These are phyloP conservation scores for Acronicta psi DNA, from an alignment of 2,888 invertebrate genomes.

Conservation along the genomic window DNA sequence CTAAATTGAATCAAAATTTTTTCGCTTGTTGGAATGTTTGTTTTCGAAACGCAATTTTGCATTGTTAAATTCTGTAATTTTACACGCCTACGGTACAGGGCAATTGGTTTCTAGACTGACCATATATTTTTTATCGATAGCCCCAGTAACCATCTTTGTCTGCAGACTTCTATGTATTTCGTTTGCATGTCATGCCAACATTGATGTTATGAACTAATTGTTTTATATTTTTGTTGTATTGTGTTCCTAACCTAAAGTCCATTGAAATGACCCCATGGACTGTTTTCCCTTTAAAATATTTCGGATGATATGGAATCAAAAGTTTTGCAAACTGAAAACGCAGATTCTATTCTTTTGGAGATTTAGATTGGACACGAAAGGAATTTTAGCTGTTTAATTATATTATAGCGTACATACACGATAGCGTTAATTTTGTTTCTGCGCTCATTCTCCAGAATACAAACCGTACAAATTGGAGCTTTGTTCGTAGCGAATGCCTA, in stretches of 20 bases:
- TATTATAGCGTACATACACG: constrained; percentile 20
- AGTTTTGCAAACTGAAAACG: constrained; percentile 5
- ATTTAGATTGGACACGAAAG: not conserved
- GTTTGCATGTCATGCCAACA: constrained; percentile 83
- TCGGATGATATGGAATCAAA: constrained; percentile 65
- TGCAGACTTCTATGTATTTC: constrained; percentile 53
- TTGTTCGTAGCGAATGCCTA: constrained; percentile 28
- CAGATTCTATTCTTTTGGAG: constrained; percentile 1
- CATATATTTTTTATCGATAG: constrained; percentile 37
- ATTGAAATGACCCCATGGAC: constrained; percentile 73
- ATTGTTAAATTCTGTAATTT: constrained; percentile 18
- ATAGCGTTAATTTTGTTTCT: constrained; percentile 23
- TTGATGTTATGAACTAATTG: constrained; percentile 64
- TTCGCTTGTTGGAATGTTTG: constrained; percentile 13
- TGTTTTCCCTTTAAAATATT: constrained; percentile 61
- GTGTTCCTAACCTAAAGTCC: constrained; percentile 73
- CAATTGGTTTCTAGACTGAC: constrained; percentile 49
- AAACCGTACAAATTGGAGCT: constrained; percentile 19
- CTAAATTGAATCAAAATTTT: constrained; percentile 8
- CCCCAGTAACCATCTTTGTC: constrained; percentile 40
- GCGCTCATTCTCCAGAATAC: constrained; percentile 19
- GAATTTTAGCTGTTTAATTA: constrained; percentile 2
- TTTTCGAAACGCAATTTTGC: constrained; percentile 14
- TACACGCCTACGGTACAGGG: constrained; percentile 44
- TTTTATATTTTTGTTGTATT: constrained; percentile 68